A percentile compares a stretch with the other conserved stretches of the same genome.
These are phyloP conservation scores for Sinhomidia bicolor DNA, from an alignment of 2,888 invertebrate genomes.

Conservation along the genomic window DNA sequence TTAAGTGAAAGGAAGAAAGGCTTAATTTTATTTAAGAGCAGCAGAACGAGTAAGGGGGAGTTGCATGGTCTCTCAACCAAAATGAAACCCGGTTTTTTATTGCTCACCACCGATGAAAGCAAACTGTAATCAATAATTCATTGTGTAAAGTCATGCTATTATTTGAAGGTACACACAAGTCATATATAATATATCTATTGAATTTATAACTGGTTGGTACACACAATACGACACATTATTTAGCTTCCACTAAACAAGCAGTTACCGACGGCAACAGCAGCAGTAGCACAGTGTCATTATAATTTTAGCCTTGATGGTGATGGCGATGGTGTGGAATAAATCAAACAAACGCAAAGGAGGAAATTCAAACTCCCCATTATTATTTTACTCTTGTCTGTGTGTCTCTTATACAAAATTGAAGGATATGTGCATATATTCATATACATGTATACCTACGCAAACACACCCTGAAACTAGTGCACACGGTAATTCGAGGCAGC, in stretches of 20 bases:
- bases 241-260: not conserved
- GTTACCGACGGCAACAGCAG: not conserved
- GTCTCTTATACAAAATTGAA: not conserved
- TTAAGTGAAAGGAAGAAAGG: too few species aligned
- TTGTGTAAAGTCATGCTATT: not conserved
- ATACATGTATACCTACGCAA: not conserved
- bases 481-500: not conserved
- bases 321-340: conserved; percentile 29
- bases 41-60: not conserved
- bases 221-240: not conserved
- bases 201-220: too few species aligned
- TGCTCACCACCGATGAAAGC: not conserved
- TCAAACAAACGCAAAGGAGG: conserved; percentile 13
- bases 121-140: conserved; percentile 21
- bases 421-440: not conserved
- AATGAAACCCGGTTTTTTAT: not conserved
- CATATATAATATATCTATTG: too few species aligned
- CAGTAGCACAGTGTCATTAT: too few species aligned
- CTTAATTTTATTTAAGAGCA: too few species aligned
- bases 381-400: too few species aligned
- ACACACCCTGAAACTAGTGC: too few species aligned
- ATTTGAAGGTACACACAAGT: too few species aligned
- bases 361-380: conserved; percentile 11
- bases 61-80: not conserved
- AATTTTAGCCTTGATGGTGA: conserved; percentile 19